Base-by-base conservation (phyloP, 2,888 invertebrate genomes). In the Perizoma affinitatum region DNA sequence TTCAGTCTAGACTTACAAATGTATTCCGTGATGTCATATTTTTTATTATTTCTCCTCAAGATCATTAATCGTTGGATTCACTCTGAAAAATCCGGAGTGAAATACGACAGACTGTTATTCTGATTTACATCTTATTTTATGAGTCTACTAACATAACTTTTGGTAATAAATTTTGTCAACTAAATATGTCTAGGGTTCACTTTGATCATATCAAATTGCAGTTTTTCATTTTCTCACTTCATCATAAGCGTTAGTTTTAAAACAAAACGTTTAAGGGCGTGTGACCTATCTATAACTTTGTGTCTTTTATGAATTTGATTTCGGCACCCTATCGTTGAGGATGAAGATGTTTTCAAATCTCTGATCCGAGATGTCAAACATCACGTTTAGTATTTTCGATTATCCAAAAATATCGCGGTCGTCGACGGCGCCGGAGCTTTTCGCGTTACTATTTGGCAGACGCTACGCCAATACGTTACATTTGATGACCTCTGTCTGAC, bases 311-410 rank as follows among this genome's bases (percentile, higher is more conserved):
- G 35, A 40, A 11, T 40, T 4, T 40, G 1, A 40, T 50, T 64
- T 60, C n/a, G 56, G 10, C 33, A 51, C 47, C 68, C 67, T 61
- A 57, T 54, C 54, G 56, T 38, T 38, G 11, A 48, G 55, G 60
- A 70, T 61, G 54, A 44, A 55, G 58, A 61, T 65, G 62, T 61
- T 65, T 65, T 60, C 41, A 40, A 56, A 44, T 61, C 61, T 72
- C 70, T 73, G 74, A 79, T 76, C 71, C 61, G 8, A 63, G 58
- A 59, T 76, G 79, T 78, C 78, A 78, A 78, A 74, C 72, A 69
- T 65, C 45, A 45, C 52, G 71, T 43, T 64, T 9, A 49, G 47
- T 49, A 38, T 22, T 45, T 49, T 53, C 54, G 46, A 65, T 59
- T 65, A 60, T 70, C 73, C 70, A 61, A 59, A 75, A 81, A 78